Percentiles rank a stretch among this genome's conserved stretches.
phyloP scores from a whole-genome alignment of 2,797 vertebrate genomes.

The Characodon lateralis region DNA sequence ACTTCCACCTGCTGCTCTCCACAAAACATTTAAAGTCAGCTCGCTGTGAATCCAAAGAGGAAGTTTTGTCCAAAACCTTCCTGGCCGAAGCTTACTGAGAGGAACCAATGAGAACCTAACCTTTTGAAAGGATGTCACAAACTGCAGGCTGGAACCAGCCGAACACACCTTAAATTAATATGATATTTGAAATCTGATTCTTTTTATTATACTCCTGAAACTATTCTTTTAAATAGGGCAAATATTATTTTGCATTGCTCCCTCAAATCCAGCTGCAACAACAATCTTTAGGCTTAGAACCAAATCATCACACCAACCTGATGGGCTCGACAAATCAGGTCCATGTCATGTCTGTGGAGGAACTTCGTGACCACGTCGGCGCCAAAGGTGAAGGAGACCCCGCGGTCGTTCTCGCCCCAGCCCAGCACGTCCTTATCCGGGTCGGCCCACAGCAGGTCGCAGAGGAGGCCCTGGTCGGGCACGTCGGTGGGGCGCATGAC shows the following conservation, averaged over 20 bases:
- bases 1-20: slow-evolving; percentile 15
- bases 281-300: neutral
- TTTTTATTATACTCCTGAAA: too few species aligned
- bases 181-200: too few species aligned
- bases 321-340: slow-evolving; percentile 86
- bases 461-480: slow-evolving; percentile 85
- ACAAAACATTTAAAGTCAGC: slow-evolving; percentile 7
- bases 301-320: slow-evolving; percentile 71
- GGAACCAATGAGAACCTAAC: neutral
- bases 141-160: neutral
- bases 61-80: neutral
- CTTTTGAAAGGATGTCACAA: neutral
- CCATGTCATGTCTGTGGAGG: slow-evolving; percentile 87
- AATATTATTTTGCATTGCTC: neutral
- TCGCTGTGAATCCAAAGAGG: neutral
- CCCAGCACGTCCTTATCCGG: slow-evolving; percentile 85
- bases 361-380: slow-evolving; percentile 86
- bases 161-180: neutral
- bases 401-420: slow-evolving; percentile 86
- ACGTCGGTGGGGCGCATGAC: slow-evolving; percentile 87
- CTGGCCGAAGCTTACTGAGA: neutral
- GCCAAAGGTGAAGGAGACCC: slow-evolving; percentile 86
- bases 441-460: slow-evolving; percentile 85
- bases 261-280: neutral
- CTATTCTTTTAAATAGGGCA: too few species aligned